Evolutionary conservation across 1,140 invertebrate genomes (phyloP), one percentile per base, ranked within the genome.

Genomic region (Trachymyrmex cornetzi): DNA sequence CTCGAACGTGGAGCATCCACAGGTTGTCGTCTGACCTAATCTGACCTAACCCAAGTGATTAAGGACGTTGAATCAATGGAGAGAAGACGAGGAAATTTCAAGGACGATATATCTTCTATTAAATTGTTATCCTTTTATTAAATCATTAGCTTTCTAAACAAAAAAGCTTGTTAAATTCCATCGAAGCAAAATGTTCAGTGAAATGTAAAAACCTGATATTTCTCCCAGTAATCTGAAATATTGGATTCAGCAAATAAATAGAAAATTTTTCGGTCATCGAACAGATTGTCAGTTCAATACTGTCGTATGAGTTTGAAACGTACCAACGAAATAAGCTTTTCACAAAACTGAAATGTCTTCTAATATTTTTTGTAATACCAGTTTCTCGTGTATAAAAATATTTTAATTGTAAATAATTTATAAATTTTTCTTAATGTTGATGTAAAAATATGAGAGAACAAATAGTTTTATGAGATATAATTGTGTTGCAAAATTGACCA

Each of bases 11-110:
- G 53, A 86, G 74, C 72, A 86, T 88, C 87, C 67, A 86, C 79
- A 88, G 85, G 87, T 88, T 88, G 85, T 88, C 87, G 75, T 80
- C 66, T 72, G 84, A 71, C 69, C 75, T 63, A 74, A 86, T 72
- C 55, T 61, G 57, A 75, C 79, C 50, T 77, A 71, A 48, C 74
- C 16, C 63, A 66, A 86, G 77, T 88, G 64, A 88, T 88, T 88
- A 88, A 86, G 77, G 30, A 34, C 53, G 44, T 75, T 75, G 84
- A 80, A 64, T 86, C 50, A 72, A 84, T 63, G 80, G 55, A 48
- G 38, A 16, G n/a, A 38, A 5, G 12, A 48, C 7, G 34, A 30
- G 16, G 53, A 44, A 22, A 16, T 61, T 72, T 74, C 55, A 48
- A 72, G 53, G 24, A 14, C 38, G 44, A 34, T 7, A 2, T 48